A percentile compares a stretch with the other conserved stretches of the same genome.
phyloP scores from a whole-genome alignment of 2,797 vertebrate genomes.

The Pseudomugil tenellus region DNA sequence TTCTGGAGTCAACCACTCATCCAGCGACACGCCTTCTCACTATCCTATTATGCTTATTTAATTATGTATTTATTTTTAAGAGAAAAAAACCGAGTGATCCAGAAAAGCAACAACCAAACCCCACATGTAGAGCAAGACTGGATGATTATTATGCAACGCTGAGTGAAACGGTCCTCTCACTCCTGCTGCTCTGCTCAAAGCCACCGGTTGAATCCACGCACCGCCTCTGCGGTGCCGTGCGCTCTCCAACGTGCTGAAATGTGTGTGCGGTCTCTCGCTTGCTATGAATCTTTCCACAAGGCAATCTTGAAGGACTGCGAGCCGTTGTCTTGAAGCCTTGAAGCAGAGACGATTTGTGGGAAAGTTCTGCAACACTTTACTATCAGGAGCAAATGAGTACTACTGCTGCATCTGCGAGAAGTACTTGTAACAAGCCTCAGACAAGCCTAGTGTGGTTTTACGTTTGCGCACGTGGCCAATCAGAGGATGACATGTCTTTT shows the following conservation, averaged over 20 bases:
- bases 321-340: conserved; percentile 1
- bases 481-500: conserved; percentile 28
- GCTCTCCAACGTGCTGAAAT: conserved; percentile 76
- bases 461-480: conserved; percentile 61
- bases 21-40: conserved; percentile 66
- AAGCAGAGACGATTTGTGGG: background rate
- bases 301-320: background rate
- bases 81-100: conserved; percentile 24
- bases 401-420: conserved; percentile 12
- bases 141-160: conserved; percentile 28
- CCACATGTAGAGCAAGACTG: conserved; percentile 8
- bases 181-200: conserved; percentile 44
- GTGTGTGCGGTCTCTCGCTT: conserved; percentile 42
- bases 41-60: background rate
- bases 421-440: conserved; percentile 42
- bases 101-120: conserved; percentile 1
- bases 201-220: conserved; percentile 83
- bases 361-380: conserved; percentile 29
- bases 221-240: conserved; percentile 65
- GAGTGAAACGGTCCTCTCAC: conserved; percentile 13
- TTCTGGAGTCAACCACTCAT: conserved; percentile 44
- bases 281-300: conserved; percentile 4
- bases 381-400: background rate
- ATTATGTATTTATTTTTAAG: background rate
- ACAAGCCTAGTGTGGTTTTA: conserved; percentile 51